These are phyloP conservation scores for Notoglanidium macrostoma DNA, from an alignment of 2,797 vertebrate species.

Conservation along the genomic window DNA sequence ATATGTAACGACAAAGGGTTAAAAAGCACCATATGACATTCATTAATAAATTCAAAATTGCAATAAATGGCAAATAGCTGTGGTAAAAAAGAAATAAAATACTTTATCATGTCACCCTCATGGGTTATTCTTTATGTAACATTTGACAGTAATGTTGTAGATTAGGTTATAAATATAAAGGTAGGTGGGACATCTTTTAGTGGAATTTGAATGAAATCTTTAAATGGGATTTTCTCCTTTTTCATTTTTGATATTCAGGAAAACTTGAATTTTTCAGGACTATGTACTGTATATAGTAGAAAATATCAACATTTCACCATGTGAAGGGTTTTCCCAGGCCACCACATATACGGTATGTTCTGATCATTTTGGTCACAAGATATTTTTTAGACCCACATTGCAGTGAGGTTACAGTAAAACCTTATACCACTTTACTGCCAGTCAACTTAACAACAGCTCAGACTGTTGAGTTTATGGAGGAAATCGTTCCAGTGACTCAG, in stretches of 20 bases:
- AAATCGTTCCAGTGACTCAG: not conserved
- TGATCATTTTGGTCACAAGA: constrained; percentile 1
- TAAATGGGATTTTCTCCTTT: too few species aligned
- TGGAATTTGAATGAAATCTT: not conserved
- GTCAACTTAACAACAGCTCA: not conserved
- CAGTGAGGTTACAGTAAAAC: not conserved
- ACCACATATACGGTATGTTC: not conserved
- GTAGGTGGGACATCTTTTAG: not conserved
- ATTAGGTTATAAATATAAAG: not conserved
- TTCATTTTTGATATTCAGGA: too few species aligned
- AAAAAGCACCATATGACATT: too few species aligned
- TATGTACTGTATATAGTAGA: too few species aligned
- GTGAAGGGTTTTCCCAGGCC: too few species aligned
- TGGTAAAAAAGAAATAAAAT: not conserved
- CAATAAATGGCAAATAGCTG: not conserved
- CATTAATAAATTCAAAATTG: too few species aligned
- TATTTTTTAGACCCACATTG: not conserved
- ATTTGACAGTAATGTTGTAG: not conserved
- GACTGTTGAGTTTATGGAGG: not conserved
- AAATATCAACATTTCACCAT: too few species aligned
- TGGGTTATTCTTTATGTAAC: not conserved
- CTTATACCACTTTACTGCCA: not conserved
- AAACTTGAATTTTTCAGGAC: too few species aligned
- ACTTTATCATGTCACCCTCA: not conserved
- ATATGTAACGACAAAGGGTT: too few species aligned